Evolutionary conservation across 2,888 invertebrate species (phyloP).

Genomic region (Agrotis clavis): DNA sequence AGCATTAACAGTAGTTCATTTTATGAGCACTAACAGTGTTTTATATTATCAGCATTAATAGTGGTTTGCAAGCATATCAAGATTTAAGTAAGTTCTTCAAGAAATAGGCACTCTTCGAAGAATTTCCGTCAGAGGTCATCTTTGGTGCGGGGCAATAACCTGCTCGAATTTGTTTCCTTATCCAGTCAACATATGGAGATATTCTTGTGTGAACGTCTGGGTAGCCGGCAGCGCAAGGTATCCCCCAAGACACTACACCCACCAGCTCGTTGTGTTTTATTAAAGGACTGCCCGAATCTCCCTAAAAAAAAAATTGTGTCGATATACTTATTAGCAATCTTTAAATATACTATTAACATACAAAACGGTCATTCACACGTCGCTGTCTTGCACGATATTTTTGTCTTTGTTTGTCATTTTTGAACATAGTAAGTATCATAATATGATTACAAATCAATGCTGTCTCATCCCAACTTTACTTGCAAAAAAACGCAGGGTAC

Average conservation of each 20-base stretch:
- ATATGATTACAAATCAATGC: not conserved
- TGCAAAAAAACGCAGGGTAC: not conserved
- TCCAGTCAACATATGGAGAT: conserved; percentile 80
- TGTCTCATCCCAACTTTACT: not conserved
- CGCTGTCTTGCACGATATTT: not conserved
- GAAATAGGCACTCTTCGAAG: not conserved
- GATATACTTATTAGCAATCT: not conserved
- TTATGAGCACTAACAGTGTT: not conserved
- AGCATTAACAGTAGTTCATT: not conserved
- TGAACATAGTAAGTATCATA: not conserved
- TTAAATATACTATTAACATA: not conserved
- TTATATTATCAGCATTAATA: not conserved
- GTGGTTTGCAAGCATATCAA: no score
- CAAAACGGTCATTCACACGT: not conserved
- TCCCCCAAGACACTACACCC: conserved; percentile 88
- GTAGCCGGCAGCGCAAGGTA: conserved; percentile 87
- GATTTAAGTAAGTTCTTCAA: not conserved
- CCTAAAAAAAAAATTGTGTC: conserved; percentile 74
- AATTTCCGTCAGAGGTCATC: not conserved
- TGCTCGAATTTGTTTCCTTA: conserved; percentile 66
- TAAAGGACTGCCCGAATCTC: conserved; percentile 88
- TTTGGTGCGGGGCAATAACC: conserved; percentile 37
- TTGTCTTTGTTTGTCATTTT: no score
- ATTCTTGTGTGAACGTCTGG: conserved; percentile 88
- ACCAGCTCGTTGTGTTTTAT: conserved; percentile 77